Conservation (phyloP, 2,113 vertebrate species). For the Seriola aureovittata region DNA sequence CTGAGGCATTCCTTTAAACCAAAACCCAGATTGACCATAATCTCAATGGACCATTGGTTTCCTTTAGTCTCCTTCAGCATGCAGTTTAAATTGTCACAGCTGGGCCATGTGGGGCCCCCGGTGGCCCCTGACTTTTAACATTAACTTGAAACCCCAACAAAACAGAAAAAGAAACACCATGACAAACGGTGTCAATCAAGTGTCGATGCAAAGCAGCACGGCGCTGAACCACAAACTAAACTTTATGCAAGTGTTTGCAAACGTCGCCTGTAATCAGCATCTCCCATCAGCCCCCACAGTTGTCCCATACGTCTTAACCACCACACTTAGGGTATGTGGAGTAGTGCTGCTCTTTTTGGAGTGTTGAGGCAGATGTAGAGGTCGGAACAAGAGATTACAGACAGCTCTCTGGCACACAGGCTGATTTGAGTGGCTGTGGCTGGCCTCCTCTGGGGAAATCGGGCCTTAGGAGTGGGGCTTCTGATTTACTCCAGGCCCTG, state of each 20-base stretch:
- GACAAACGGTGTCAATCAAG: no score
- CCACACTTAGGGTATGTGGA: conserved; percentile 27
- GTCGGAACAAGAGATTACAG: conserved; percentile 60
- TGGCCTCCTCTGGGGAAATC: conserved; percentile 82
- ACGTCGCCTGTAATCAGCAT: neutral
- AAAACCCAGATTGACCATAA: no score
- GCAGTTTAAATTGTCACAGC: no score
- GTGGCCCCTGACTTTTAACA: no score
- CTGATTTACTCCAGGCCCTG: conserved; percentile 84
- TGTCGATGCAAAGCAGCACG: no score
- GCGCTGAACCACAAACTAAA: neutral
- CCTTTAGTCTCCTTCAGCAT: no score
- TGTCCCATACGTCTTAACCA: conserved; percentile 1
- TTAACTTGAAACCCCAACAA: no score
- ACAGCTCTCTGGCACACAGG: conserved; percentile 58
- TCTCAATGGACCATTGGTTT: no score
- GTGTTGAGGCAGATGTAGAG: conserved; percentile 39
- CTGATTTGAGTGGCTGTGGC: conserved; percentile 78
- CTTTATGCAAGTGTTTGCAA: neutral
- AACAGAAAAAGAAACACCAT: no score
- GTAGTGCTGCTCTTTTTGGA: conserved; percentile 34
- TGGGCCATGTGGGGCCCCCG: no score
- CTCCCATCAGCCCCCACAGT: neutral
- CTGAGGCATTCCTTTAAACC: no score
- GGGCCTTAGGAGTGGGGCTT: conserved; percentile 73